These are phyloP conservation scores for Chaetodon trifasciatus DNA, from an alignment of 2,797 vertebrate genomes.

Conservation along the genomic window DNA sequence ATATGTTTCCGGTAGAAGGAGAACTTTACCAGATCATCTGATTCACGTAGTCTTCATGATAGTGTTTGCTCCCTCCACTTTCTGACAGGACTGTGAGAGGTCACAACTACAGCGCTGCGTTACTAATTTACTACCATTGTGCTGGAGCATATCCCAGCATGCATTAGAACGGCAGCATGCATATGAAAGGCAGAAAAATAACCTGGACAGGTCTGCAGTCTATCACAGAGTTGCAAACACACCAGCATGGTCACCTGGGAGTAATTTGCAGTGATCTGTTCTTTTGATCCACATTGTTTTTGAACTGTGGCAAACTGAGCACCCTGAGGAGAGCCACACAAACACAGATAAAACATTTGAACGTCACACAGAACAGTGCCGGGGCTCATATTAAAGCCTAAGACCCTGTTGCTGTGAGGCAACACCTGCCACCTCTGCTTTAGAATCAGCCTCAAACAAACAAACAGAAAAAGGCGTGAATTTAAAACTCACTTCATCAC, in stretches of 20 bases:
- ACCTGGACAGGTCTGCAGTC: neutral
- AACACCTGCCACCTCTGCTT: neutral
- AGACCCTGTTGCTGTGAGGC: conserved; percentile 2
- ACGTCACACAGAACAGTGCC: neutral
- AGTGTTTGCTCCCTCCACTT: conserved; percentile 5
- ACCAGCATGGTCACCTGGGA: neutral
- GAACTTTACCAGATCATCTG: neutral
- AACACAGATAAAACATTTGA: neutral
- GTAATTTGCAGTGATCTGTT: neutral
- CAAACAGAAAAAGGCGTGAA: neutral
- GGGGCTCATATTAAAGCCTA: neutral
- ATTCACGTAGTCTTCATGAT: neutral
- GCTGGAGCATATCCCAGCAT: conserved; percentile 17
- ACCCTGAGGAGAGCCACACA: neutral
- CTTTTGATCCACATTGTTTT: conserved; percentile 16
- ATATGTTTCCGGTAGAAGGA: neutral
- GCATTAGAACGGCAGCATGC: conserved; percentile 7
- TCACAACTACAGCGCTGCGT: neutral
- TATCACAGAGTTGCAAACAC: neutral
- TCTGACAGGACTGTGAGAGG: conserved; percentile 2
- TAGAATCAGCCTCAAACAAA: conserved; percentile 1
- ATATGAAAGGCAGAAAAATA: neutral
- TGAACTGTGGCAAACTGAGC: neutral
- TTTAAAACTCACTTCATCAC: neutral
- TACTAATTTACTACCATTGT: conserved; percentile 10